Evolutionary conservation across 2,797 vertebrate species (phyloP).

Genomic region (Alectoris magna): DNA sequence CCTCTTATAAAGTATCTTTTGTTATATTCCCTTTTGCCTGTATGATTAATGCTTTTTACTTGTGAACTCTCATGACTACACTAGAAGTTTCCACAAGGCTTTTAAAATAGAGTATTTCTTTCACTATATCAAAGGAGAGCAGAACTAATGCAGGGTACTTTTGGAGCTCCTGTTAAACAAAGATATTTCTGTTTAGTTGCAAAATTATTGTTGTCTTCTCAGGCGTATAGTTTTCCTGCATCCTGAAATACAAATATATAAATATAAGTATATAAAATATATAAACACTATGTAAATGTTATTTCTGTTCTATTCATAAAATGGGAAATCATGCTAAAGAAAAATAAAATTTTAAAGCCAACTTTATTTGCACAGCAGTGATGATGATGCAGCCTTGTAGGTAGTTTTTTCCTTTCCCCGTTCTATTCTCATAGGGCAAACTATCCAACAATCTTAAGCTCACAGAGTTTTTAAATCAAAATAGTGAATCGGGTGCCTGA

Average conservation of each 20-base stretch:
- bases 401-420: neutral
- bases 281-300: neutral
- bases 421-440: neutral
- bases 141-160: neutral
- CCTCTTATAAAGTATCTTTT: neutral
- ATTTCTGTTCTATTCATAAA: neutral
- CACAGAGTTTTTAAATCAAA: neutral
- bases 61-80: neutral
- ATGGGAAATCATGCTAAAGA: neutral
- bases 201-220: neutral
- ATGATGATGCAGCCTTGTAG: neutral
- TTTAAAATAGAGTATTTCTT: neutral
- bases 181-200: neutral
- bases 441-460: neutral
- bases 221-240: neutral
- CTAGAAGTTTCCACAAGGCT: neutral
- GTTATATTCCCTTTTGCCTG: neutral
- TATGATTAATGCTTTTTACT: neutral
- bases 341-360: neutral
- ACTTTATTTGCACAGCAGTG: neutral
- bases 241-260: neutral
- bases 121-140: neutral
- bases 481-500: neutral
- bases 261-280: neutral
- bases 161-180: neutral